A percentile compares a stretch with the other conserved stretches of the same genome.
These are phyloP conservation scores for Podocnemis expansa DNA, from an alignment of 2,113 vertebrate genomes.

Conservation along the genomic window DNA sequence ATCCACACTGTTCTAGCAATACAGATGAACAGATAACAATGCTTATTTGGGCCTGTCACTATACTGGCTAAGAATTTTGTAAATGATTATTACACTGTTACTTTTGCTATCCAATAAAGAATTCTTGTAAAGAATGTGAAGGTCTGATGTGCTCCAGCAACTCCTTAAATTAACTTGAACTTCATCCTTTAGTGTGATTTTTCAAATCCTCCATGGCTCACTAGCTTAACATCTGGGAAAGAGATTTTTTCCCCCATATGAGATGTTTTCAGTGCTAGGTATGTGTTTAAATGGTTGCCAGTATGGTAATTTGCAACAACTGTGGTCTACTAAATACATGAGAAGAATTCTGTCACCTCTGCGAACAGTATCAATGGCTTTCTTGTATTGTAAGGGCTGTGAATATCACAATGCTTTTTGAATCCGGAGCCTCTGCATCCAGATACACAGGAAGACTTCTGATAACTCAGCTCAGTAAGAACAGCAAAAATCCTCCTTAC, in stretches of 20 bases:
- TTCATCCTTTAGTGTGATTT: background rate
- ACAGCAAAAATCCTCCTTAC: background rate
- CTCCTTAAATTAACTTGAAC: background rate
- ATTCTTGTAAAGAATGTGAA: fast-evolving
- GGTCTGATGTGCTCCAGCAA: background rate
- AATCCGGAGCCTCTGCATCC: background rate
- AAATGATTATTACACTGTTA: background rate
- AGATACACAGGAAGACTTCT: background rate
- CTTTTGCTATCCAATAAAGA: background rate
- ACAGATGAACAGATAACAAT: background rate
- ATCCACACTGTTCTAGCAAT: background rate
- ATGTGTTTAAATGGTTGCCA: background rate
- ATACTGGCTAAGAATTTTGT: background rate
- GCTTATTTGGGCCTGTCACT: fast-evolving
- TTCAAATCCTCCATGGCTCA: background rate
- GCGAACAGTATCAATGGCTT: background rate
- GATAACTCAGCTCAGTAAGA: background rate
- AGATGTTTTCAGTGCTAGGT: background rate
- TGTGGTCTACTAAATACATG: background rate
- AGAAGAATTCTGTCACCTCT: background rate
- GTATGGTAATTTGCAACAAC: background rate
- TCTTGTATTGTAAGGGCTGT: background rate
- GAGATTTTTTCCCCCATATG: no score
- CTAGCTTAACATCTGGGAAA: background rate
- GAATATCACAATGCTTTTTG: background rate